These are phyloP conservation scores for Dascillus cervinus DNA, from an alignment of 2,888 invertebrate genomes.

Conservation along the genomic window DNA sequence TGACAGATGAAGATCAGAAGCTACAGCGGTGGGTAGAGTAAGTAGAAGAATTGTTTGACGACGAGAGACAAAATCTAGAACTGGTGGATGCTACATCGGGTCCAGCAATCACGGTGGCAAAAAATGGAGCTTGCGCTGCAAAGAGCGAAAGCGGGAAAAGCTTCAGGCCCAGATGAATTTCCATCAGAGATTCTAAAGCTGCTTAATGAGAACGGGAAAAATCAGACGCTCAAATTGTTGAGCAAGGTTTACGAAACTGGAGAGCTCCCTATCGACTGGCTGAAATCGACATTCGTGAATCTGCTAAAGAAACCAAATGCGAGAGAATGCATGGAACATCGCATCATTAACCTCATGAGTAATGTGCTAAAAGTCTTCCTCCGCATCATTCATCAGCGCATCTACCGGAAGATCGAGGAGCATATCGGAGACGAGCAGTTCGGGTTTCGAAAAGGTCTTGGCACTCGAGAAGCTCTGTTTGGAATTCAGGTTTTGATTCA, in stretches of 20 bases:
- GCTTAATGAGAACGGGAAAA: slow-evolving; percentile 1
- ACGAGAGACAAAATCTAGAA: no score
- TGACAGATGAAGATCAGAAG: no score
- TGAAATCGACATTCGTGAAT: not conserved
- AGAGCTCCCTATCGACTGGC: not conserved
- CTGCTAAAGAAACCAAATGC: slow-evolving; percentile 1
- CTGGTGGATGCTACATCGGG: no score
- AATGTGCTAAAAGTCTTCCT: slow-evolving; percentile 1
- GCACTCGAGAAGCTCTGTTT: slow-evolving; percentile 2
- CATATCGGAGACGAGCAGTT: slow-evolving; percentile 1
- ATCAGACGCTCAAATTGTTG: no score
- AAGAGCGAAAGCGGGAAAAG: no score
- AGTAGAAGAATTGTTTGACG: no score
- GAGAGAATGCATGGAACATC: slow-evolving; percentile 1
- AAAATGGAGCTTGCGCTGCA: no score
- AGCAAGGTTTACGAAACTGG: no score
- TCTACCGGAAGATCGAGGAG: not conserved
- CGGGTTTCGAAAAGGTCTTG: slow-evolving; percentile 1
- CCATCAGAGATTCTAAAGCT: slow-evolving; percentile 1
- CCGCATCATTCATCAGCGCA: slow-evolving; percentile 1
- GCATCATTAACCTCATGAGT: slow-evolving; percentile 1
- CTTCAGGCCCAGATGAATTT: no score
- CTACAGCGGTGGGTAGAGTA: no score
- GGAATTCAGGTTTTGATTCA: not conserved
- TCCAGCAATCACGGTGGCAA: no score